phyloP scores from a whole-genome alignment of 2,113 vertebrate genomes.

The Misgurnus anguillicaudatus region DNA sequence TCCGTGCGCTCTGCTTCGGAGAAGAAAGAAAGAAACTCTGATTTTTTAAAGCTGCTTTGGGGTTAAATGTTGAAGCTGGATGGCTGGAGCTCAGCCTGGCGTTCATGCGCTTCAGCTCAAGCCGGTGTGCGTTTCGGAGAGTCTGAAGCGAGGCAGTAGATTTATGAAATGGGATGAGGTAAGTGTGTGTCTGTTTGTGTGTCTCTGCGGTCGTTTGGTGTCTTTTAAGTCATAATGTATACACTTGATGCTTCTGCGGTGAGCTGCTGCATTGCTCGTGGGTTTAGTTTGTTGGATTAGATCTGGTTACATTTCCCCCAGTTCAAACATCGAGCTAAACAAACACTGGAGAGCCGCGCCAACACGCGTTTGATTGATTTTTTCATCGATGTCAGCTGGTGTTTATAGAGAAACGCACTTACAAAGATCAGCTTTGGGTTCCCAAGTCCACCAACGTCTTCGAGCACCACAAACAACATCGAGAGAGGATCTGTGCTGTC shows the following conservation, averaged over 20 bases:
- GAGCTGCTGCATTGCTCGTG: neutral
- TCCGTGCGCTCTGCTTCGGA: slow-evolving; percentile 24
- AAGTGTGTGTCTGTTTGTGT: slow-evolving; percentile 56
- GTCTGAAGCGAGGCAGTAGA: slow-evolving; percentile 85
- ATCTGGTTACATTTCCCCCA: neutral
- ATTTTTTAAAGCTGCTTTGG: slow-evolving; percentile 21
- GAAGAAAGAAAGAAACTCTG: slow-evolving; percentile 49
- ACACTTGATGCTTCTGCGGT: neutral
- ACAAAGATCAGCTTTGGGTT: neutral
- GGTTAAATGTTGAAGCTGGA: slow-evolving; percentile 66
- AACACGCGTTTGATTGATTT: neutral
- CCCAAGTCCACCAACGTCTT: slow-evolving; percentile 24
- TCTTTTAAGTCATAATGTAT: neutral
- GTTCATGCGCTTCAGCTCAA: slow-evolving; percentile 90
- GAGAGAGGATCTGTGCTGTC: neutral
- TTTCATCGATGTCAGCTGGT: neutral
- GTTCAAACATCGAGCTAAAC: neutral
- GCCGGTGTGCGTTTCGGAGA: slow-evolving; percentile 79
- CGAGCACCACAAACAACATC: neutral
- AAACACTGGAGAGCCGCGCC: neutral
- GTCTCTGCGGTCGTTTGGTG: neutral
- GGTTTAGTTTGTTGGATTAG: neutral
- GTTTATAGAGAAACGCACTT: slow-evolving; percentile 2
- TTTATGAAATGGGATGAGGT: slow-evolving; percentile 96
- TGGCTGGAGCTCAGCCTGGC: slow-evolving; percentile 89